Conservation (phyloP, 1,140 invertebrate genomes). For the Charaxes varanes region DNA sequence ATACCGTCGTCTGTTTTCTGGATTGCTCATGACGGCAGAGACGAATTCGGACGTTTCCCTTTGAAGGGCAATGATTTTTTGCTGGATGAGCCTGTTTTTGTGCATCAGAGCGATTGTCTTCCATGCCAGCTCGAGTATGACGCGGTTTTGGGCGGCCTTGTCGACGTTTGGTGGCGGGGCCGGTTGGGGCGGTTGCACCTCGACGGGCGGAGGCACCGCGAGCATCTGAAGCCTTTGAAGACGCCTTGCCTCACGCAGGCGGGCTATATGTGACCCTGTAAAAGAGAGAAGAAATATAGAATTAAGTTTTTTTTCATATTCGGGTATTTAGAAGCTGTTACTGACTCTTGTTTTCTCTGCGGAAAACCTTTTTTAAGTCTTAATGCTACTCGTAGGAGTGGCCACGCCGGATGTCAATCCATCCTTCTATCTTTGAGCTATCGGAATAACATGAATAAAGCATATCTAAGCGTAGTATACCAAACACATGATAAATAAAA, state of each 20-base stretch:
- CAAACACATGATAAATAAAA: too few species aligned
- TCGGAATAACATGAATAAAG: too few species aligned
- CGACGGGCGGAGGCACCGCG: conserved; percentile 24
- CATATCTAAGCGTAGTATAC: too few species aligned
- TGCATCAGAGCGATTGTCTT: conserved; percentile 61
- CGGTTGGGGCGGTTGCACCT: conserved; percentile 17
- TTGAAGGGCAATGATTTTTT: conserved; percentile 60
- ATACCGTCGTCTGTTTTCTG: conserved; percentile 49
- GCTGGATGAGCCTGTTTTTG: conserved; percentile 59
- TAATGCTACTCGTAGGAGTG: too few species aligned
- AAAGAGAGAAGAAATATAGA: conserved; percentile 21
- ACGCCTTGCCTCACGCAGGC: conserved; percentile 50
- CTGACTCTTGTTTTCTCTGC: too few species aligned
- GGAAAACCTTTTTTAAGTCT: too few species aligned
- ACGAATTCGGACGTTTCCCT: conserved; percentile 60
- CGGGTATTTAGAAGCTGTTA: too few species aligned
- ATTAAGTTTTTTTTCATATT: too few species aligned
- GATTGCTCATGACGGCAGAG: conserved; percentile 48
- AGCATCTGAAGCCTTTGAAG: conserved; percentile 41
- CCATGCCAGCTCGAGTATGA: conserved; percentile 56
- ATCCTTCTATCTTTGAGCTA: too few species aligned
- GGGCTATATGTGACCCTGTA: conserved; percentile 52
- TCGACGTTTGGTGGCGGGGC: conserved; percentile 25
- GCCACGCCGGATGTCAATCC: too few species aligned
- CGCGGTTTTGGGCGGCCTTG: conserved; percentile 46